These are phyloP conservation scores for Nasonia vitripennis DNA, from an alignment of 1,140 invertebrate genomes.

Conservation along the genomic window DNA sequence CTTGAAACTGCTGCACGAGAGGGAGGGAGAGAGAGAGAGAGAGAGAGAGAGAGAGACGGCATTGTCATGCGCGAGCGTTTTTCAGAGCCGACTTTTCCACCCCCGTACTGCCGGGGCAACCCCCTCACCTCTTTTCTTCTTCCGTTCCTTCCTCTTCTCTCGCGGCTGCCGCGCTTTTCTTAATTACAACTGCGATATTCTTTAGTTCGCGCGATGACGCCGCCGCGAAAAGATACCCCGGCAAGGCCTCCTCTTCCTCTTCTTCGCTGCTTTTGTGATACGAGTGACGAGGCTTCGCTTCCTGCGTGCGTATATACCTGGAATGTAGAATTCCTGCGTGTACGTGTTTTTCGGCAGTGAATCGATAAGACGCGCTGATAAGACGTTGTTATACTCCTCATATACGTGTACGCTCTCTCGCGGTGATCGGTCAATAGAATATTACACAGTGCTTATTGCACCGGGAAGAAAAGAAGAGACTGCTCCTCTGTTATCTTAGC, in stretches of 20 bases:
- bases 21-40: slow-evolving; percentile 59
- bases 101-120: slow-evolving; percentile 59
- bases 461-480: neutral
- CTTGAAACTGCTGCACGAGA: slow-evolving; percentile 35
- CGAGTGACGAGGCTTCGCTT: slow-evolving; percentile 29
- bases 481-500: neutral
- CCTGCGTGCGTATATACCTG: too few species aligned
- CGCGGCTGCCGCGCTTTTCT: slow-evolving; percentile 71
- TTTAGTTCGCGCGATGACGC: slow-evolving; percentile 74
- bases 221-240: slow-evolving; percentile 71
- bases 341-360: too few species aligned
- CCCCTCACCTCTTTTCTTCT: slow-evolving; percentile 55
- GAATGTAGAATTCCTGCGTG: too few species aligned
- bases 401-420: too few species aligned
- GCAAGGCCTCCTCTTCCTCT: neutral
- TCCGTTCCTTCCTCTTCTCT: slow-evolving; percentile 18
- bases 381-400: too few species aligned
- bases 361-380: too few species aligned
- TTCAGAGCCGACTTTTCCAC: slow-evolving; percentile 71
- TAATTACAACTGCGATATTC: slow-evolving; percentile 75
- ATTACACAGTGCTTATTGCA: neutral
- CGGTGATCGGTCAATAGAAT: neutral
- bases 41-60: too few species aligned
- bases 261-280: neutral
- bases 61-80: slow-evolving; percentile 75